Percentiles rank a stretch among this genome's conserved stretches.
phyloP scores from a whole-genome alignment of 2,797 vertebrate genomes.

The Spondyliosoma cantharus region DNA sequence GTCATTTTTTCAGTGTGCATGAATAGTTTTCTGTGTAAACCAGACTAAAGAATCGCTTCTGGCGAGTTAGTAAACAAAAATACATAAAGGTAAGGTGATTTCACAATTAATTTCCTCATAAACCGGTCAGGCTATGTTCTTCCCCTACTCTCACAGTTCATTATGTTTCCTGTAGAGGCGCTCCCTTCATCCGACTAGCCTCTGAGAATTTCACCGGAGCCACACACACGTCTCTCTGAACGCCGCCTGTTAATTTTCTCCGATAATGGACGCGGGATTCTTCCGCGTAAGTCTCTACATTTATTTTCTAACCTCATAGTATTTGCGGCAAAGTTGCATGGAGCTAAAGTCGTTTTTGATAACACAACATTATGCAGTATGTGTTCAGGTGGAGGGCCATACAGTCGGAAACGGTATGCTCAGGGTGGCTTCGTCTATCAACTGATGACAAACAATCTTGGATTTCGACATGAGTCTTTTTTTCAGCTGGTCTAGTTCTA shows the following conservation, averaged over 20 bases:
- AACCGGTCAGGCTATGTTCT: not conserved
- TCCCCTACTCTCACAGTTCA: slow-evolving; percentile 1
- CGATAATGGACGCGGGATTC: slow-evolving; percentile 89
- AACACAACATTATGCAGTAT: not conserved
- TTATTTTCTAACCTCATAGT: not conserved
- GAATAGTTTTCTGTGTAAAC: too few relatives aligned
- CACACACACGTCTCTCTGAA: slow-evolving; percentile 72
- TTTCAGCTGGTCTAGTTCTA: not conserved
- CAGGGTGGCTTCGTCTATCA: slow-evolving; percentile 72
- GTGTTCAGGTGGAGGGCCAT: slow-evolving; percentile 41
- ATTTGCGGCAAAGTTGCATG: not conserved
- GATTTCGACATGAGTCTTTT: slow-evolving; percentile 4
- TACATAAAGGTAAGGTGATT: too few relatives aligned
- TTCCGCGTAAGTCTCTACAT: slow-evolving; percentile 86
- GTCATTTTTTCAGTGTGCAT: too few relatives aligned
- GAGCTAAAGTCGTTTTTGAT: not conserved
- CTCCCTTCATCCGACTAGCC: slow-evolving; percentile 46
- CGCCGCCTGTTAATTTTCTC: slow-evolving; percentile 65
- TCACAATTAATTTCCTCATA: not conserved
- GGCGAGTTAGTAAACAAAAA: too few relatives aligned
- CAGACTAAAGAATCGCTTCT: too few relatives aligned
- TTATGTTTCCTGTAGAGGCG: slow-evolving; percentile 47
- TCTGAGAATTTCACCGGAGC: slow-evolving; percentile 57
- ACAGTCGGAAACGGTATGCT: slow-evolving; percentile 27
- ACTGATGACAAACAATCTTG: slow-evolving; percentile 38